Evolutionary conservation across 2,797 vertebrate genomes (phyloP), one percentile per base, ranked within the genome.

Genomic region (Lagocephalus sceleratus): DNA sequence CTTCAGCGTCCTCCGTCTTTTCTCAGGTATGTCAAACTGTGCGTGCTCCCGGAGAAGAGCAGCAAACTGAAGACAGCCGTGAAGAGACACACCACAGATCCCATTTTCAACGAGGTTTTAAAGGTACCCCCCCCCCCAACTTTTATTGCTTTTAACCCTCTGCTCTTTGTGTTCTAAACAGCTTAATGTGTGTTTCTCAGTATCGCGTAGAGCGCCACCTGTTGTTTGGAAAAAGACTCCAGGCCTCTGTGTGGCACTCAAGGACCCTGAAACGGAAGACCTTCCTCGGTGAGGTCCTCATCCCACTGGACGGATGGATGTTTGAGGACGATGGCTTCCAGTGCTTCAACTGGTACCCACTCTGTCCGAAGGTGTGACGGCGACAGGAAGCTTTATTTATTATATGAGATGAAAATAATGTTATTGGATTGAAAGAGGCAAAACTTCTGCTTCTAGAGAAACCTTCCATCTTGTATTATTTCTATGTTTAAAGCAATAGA

Each of bases 221-320:
- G 81, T 84, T 97, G 80, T 67, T 51, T 53, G 87, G 83, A 19
- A 90, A 91, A 60, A 85, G 81, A 16, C 89, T 97, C 65, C 92
- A 93, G 71, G 87, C 91, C 12, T 89, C 93, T 0, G 93, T 96
- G 81, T 98, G 94, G 95, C 95, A 96, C 26, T 81, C 88, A n/a
- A 89, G 89, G 47, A 75, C 83, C 0, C 87, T 98, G 50, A 87
- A 76, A 57, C 83, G 81, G 57, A 92, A 92, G 35, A 88, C 89
- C 22, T 97, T 95, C 60, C 84, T 98, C 4, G 96, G 96, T 6
- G 92, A 96, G 73, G 92, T 93, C 19, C 67, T 90, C 2, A 54
- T 98, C 59, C 88, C 91, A 0, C 84, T 98, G 81, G 90, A 92
- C 15, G 72, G 74, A 0, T 94, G 92, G 92, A 84, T 87, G 60